Evolutionary conservation across 2,113 vertebrate genomes (phyloP), one percentile per base, ranked within the genome.

Genomic region (Ivindomyrus marchei): DNA sequence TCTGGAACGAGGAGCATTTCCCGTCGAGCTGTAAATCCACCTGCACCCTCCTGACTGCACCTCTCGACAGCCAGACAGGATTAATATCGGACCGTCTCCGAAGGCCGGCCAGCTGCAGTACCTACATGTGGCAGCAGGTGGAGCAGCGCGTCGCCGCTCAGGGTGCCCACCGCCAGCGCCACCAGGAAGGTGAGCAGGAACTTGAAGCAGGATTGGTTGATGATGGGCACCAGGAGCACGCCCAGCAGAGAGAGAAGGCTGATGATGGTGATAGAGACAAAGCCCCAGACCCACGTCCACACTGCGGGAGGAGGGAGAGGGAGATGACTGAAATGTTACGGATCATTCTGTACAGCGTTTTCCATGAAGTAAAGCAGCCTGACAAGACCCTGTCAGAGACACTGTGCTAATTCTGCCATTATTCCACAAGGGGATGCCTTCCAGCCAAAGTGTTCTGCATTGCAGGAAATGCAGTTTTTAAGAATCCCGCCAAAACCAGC

Each of bases 161-260:
- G 98, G 27, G 98, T 99, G 92, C 98, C 98, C 92, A 99, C 98
- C 2, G 98, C 98, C 90, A 99, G 95, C 45, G 98, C 98, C 92
- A 99, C 98, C 92, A 99, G 96, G 96, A 99, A 99, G 88, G 98
- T 99, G 93, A 99, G 98, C 91, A 99, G 97, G 93, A 98, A 99
- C 95, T 99, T 99, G 96, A 99, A 99, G 96, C 97, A 99, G 94
- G 97, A 96, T 92, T 99, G 98, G 90, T 99, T 98, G 95, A 99
- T 97, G 93, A 99, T 98, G 92, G 98, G 98, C 90, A 99, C 96
- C 91, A 99, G 95, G 88, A 99, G 95, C 92, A 99, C 98, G 0
- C 98, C 98, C 90, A 99, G 96, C 94, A 99, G 96, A 90, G 98
- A 99, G 89, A 99, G 97, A 92, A 99, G 97, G 95, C 98, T 99